phyloP scores from a whole-genome alignment of 2,113 vertebrate species.

The Strigops habroptila region DNA sequence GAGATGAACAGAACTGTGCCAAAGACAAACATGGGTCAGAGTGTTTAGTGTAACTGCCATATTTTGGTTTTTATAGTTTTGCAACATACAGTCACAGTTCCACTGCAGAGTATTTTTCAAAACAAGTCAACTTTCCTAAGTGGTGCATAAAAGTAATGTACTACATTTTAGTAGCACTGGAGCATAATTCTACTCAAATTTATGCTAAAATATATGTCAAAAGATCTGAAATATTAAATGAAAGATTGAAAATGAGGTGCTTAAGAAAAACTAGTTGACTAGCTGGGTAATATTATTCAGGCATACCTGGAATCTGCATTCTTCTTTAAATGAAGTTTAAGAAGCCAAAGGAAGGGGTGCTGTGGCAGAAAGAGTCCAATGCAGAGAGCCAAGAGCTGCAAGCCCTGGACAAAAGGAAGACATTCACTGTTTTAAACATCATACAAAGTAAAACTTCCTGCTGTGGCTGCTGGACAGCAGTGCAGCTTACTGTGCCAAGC shows the following conservation, averaged over 20 bases:
- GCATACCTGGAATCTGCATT: constrained; percentile 89
- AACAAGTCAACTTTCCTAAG: neutral
- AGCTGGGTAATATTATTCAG: neutral
- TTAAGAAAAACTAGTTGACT: neutral
- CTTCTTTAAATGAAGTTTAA: constrained; percentile 89
- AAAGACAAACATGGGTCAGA: neutral
- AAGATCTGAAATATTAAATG: neutral
- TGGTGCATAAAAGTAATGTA: neutral
- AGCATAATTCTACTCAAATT: neutral
- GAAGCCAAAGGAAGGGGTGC: constrained; percentile 93
- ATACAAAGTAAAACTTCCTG: neutral
- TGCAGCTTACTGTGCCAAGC: neutral
- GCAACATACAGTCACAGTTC: neutral
- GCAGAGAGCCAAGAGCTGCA: constrained; percentile 94
- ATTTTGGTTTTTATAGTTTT: neutral
- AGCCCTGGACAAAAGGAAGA: constrained; percentile 80
- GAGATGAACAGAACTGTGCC: neutral
- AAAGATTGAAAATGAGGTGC: neutral
- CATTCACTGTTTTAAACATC: neutral
- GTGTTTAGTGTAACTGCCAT: neutral
- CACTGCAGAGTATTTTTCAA: neutral
- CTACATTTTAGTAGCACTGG: neutral
- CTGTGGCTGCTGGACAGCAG: neutral
- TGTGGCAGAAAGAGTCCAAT: constrained; percentile 94
- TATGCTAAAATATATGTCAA: neutral